These are phyloP conservation scores for Abscondita cerata DNA, from an alignment of 2,888 invertebrate species.

Conservation along the genomic window DNA sequence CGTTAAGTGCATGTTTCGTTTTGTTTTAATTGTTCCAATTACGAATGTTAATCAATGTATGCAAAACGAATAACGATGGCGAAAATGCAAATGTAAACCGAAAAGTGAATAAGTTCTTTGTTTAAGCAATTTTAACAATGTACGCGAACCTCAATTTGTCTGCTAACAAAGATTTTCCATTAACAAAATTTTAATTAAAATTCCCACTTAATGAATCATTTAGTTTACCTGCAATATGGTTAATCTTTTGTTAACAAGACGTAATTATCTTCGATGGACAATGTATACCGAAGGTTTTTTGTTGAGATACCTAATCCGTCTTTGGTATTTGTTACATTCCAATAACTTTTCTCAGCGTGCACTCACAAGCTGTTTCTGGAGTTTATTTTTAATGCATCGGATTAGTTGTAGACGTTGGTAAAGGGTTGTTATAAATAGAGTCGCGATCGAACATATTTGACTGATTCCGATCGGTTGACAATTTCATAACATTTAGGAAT, in stretches of 20 bases:
- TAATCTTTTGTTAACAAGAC: slow-evolving; percentile 9
- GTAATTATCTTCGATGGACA: slow-evolving; percentile 7
- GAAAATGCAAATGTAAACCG: too few relatives aligned
- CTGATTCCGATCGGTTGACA: not conserved
- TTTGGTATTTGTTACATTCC: not conserved
- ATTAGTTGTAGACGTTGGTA: not conserved
- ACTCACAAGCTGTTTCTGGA: not conserved
- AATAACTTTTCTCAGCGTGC: slow-evolving; percentile 2
- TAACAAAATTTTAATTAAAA: slow-evolving; percentile 3
- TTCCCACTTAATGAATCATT: slow-evolving; percentile 4
- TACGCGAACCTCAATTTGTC: too few relatives aligned
- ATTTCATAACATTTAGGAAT: slow-evolving; percentile 8
- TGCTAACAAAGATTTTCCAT: too few relatives aligned
- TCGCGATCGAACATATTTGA: too few relatives aligned
- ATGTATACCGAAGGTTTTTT: not conserved
- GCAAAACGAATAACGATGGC: too few relatives aligned
- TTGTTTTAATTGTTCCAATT: too few relatives aligned
- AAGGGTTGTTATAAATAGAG: slow-evolving; percentile 1
- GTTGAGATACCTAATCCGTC: not conserved
- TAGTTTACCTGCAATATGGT: not conserved
- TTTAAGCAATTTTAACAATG: too few relatives aligned
- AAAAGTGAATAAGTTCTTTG: too few relatives aligned
- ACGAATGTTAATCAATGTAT: too few relatives aligned
- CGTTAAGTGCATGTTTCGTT: too few relatives aligned
- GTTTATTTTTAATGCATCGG: not conserved